These are phyloP conservation scores for Caenorhabditis sp. DNA, from an alignment of 2,888 invertebrate genomes.

Conservation along the genomic window DNA sequence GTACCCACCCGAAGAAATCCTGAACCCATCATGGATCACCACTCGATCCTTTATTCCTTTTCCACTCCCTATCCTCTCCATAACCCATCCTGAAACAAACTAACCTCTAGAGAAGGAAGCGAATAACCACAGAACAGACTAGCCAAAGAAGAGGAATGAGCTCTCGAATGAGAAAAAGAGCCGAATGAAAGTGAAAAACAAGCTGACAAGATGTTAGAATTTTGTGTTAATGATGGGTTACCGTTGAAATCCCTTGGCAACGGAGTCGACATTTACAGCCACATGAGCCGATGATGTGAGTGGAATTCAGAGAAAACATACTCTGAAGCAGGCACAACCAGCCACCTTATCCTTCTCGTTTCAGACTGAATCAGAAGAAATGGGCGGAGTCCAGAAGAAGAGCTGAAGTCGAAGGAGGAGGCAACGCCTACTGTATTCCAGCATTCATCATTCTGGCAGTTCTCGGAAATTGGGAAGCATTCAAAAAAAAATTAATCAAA, in stretches of 20 bases:
- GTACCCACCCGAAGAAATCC: too few relatives aligned
- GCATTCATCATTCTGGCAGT: constrained; percentile 6
- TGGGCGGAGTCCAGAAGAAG: background rate
- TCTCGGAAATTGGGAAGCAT: constrained; percentile 8
- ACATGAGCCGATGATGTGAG: constrained; percentile 3
- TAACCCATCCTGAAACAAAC: background rate
- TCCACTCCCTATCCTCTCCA: too few relatives aligned
- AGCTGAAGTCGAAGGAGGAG: background rate
- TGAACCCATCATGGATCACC: too few relatives aligned
- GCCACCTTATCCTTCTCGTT: background rate
- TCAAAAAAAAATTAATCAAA: constrained; percentile 3
- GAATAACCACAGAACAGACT: background rate
- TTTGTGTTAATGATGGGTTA: background rate
- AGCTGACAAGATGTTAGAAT: background rate
- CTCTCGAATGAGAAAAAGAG: background rate
- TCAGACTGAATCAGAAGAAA: background rate
- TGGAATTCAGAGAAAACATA: background rate
- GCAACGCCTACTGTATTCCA: constrained; percentile 6
- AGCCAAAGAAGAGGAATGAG: background rate
- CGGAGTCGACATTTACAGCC: background rate
- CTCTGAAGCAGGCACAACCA: background rate
- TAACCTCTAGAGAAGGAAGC: background rate
- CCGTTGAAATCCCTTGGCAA: background rate
- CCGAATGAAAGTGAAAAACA: background rate
- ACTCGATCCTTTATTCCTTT: too few relatives aligned